These are phyloP conservation scores for Myzus persicae DNA, from an alignment of 1,140 invertebrate genomes.

Conservation along the genomic window DNA sequence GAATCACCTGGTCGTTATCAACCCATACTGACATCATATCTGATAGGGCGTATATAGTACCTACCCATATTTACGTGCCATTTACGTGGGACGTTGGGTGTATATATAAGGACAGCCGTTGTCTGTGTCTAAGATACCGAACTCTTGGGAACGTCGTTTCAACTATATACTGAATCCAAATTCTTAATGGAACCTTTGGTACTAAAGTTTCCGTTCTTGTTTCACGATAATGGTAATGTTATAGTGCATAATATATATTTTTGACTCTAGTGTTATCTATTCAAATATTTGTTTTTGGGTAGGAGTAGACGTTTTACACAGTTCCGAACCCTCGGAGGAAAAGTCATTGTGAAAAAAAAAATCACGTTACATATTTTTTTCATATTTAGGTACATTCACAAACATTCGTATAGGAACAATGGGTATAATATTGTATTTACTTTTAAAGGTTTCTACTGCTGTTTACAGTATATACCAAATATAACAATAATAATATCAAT, in stretches of 20 bases:
- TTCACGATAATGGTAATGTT: conserved; percentile 4
- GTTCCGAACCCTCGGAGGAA: background rate
- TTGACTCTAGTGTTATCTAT: conserved; percentile 20
- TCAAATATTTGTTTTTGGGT: background rate
- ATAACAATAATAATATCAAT: background rate
- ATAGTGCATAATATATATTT: background rate
- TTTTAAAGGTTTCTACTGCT: background rate
- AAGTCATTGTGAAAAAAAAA: background rate
- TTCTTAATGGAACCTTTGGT: conserved; percentile 10
- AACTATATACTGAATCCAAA: background rate
- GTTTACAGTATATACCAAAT: background rate
- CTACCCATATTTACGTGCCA: conserved; percentile 1
- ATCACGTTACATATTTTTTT: background rate
- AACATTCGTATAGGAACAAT: background rate
- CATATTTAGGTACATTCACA: too few relatives aligned
- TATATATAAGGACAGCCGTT: background rate
- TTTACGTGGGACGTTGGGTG: background rate
- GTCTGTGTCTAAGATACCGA: background rate
- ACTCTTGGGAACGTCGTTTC: conserved; percentile 38
- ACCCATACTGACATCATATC: background rate
- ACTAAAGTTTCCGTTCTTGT: conserved; percentile 30
- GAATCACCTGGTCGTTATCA: background rate
- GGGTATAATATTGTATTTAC: background rate
- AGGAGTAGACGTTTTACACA: background rate
- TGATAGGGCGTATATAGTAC: background rate